Base-by-base conservation (phyloP, 2,888 invertebrate species). In the Drosophila meridiana region DNA sequence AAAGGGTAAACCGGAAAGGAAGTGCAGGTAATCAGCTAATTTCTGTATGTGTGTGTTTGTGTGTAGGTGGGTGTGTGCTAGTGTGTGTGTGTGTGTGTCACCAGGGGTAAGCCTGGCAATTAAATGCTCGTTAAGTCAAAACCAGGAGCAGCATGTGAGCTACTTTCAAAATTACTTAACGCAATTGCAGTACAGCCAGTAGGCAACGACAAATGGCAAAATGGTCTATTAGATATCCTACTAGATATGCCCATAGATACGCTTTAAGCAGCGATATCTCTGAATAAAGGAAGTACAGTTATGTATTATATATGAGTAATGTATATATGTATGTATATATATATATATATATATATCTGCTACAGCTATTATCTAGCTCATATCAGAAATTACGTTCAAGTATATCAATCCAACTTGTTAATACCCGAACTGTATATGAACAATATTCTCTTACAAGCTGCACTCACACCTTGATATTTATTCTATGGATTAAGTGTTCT, bases 101-200 rank as follows among this genome's bases (percentile, higher is more conserved):
- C 55, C 64, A 58, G 75, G 59, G 76, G 66, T 80, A 66, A 80
- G n/a, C 52, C 69, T 57, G 65, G 72, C 87, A 84, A 84, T 84
- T 84, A 84, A 89, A 84, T 89, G 82, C 89, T 89, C 84, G 76
- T 84, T 84, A 84, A 81, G 80, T 80, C 80, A 80, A 78, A 80
- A 76, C 80, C 70, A 75, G 66, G 50, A 79, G 63, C 60, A 61
- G 67, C 67, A 74, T 75, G 57, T 43, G 64, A 78, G 76, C 76
- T 65, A 66, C 71, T 64, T 79, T 80, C 80, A 79, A 78, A 78
- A 78, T 80, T 78, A 80, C 80, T 80, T 56, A 67, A 67, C 71
- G 71, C 71, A 80, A 76, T 76, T 75, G 52, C 66, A 77, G 48
- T 42, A 62, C 71, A 80, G 55, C 42, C 38, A 43, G 59, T 57